A percentile compares a stretch with the other conserved stretches of the same genome.
phyloP scores from a whole-genome alignment of 2,888 invertebrate species.

The Eumacrocentrus americanus region DNA sequence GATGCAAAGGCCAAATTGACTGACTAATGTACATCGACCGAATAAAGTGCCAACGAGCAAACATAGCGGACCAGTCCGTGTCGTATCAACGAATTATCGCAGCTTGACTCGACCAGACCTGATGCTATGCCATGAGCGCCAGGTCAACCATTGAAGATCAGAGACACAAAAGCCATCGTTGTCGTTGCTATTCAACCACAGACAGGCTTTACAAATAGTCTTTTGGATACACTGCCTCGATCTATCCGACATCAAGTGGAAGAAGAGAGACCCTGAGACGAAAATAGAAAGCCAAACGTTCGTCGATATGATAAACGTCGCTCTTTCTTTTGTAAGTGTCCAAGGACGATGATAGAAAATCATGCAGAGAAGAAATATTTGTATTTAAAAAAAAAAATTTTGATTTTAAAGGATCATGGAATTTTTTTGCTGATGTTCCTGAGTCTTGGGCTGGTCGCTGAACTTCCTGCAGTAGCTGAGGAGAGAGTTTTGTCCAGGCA shows the following conservation, averaged over 20 bases:
- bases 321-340: conserved; percentile 15
- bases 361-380: conserved; percentile 6
- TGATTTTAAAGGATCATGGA: not conserved
- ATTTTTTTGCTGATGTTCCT: conserved; percentile 16
- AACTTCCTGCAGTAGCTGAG: conserved; percentile 4
- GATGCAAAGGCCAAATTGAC: conserved; percentile 5
- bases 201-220: conserved; percentile 17
- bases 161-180: conserved; percentile 14
- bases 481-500: conserved; percentile 61
- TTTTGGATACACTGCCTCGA: not conserved
- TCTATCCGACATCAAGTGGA: not conserved
- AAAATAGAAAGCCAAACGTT: conserved; percentile 3
- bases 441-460: conserved; percentile 11
- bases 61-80: conserved; percentile 26
- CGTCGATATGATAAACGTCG: conserved; percentile 23
- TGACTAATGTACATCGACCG: not conserved
- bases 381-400: not conserved
- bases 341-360: conserved; percentile 3
- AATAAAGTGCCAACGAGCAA: conserved; percentile 26
- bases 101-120: conserved; percentile 7
- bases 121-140: not conserved
- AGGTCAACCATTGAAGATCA: conserved; percentile 17
- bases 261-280: not conserved
- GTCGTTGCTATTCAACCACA: conserved; percentile 16
- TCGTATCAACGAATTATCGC: conserved; percentile 30